Percentiles rank a stretch among this genome's conserved stretches.
Evolutionary conservation across 2,888 invertebrate species (phyloP).

Genomic region (Baronia brevicornis): DNA sequence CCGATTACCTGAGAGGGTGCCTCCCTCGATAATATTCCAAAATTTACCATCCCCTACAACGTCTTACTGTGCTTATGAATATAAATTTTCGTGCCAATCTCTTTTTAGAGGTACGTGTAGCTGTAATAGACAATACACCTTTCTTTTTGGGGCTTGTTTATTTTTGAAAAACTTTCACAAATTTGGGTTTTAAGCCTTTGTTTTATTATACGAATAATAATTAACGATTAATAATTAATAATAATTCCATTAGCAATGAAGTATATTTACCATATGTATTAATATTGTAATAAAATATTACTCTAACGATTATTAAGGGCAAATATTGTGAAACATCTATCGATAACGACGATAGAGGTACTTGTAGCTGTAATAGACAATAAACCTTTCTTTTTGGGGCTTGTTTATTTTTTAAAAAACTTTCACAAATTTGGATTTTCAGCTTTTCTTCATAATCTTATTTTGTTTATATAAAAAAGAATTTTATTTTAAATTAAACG

Average conservation of each 20-base stretch:
- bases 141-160: conserved; percentile 4
- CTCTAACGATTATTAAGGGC: too few species aligned
- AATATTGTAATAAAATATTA: too few species aligned
- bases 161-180: conserved; percentile 6
- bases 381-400: conserved; percentile 10
- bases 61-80: conserved; percentile 59
- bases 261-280: too few species aligned
- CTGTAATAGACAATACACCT: conserved; percentile 21
- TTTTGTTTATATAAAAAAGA: too few species aligned
- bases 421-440: too few species aligned
- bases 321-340: too few species aligned
- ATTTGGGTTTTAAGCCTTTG: too few species aligned
- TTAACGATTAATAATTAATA: too few species aligned
- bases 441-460: too few species aligned
- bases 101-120: conserved; percentile 34
- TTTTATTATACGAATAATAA: conserved; percentile 14
- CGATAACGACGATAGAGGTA: too few species aligned
- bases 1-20: conserved; percentile 66
- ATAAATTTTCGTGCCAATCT: conserved; percentile 51
- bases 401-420: conserved; percentile 6
- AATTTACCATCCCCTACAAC: conserved; percentile 47
- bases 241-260: too few species aligned
- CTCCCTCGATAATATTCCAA: conserved; percentile 57
- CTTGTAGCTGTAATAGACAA: conserved; percentile 21
- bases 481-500: too few species aligned